phyloP scores from a whole-genome alignment of 2,797 vertebrate species.

The Vespertilio murinus region DNA sequence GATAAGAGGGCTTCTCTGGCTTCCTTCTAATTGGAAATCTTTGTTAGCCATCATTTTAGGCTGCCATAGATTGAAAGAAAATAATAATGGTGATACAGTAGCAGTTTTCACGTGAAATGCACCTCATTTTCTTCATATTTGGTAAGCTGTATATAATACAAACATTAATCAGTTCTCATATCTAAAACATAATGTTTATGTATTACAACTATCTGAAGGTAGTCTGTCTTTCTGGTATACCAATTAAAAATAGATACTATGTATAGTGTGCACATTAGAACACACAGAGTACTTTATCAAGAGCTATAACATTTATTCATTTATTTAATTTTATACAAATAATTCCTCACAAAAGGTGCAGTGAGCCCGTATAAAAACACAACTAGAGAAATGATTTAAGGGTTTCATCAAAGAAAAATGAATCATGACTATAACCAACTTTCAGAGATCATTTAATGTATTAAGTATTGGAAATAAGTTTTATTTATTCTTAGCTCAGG shows the following conservation, averaged over 20 bases:
- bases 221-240: not conserved
- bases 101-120: not conserved
- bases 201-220: conserved; percentile 9
- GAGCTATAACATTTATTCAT: not conserved
- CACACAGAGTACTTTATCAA: not conserved
- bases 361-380: conserved; percentile 14
- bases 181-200: not conserved
- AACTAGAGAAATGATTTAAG: conserved; percentile 18
- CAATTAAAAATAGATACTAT: conserved; percentile 44
- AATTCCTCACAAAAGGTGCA: conserved; percentile 41
- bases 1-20: not conserved
- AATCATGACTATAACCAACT: conserved; percentile 36
- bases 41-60: not conserved
- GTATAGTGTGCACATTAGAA: not conserved
- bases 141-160: not conserved
- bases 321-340: conserved; percentile 55
- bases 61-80: not conserved
- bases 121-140: conserved; percentile 10
- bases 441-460: conserved; percentile 33
- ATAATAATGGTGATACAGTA: not conserved
- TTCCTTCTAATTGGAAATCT: not conserved
- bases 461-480: not conserved
- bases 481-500: conserved; percentile 59
- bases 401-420: conserved; percentile 8
- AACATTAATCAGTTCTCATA: not conserved